Percentiles rank a stretch among this genome's conserved stretches.
Conservation (phyloP, 2,797 vertebrate species). For the Tachyglossus aculeatus region DNA sequence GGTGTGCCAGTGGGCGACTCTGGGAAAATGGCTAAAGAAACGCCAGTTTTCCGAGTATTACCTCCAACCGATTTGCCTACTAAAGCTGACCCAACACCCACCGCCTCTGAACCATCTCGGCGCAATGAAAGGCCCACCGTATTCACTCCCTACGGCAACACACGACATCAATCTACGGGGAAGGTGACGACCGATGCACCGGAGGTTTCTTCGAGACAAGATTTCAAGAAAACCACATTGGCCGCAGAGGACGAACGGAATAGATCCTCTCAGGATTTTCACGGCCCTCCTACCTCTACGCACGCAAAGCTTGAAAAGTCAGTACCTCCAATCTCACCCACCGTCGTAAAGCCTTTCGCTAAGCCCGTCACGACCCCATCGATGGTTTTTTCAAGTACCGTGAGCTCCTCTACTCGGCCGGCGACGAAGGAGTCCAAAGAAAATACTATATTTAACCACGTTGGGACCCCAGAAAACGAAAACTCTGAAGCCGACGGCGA, state of each 20-base stretch:
- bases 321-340: fast-evolving
- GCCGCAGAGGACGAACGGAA: fast-evolving
- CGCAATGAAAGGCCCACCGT: not conserved
- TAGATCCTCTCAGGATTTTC: too few species aligned
- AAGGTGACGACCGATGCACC: fast-evolving
- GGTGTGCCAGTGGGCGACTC: not conserved
- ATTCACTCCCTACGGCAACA: not conserved
- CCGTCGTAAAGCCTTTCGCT: not conserved
- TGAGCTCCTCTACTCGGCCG: constrained; percentile 3
- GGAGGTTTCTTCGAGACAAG: not conserved
- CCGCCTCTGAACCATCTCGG: not conserved
- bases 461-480: constrained; percentile 9
- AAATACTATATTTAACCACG: not conserved
- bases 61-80: not conserved
- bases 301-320: fast-evolving
- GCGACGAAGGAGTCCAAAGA: not conserved
- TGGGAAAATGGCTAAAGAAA: not conserved
- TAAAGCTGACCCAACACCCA: not conserved
- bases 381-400: not conserved
- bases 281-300: fast-evolving
- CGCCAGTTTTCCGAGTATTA: not conserved
- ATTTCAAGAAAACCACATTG: fast-evolving
- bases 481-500: not conserved
- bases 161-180: not conserved
- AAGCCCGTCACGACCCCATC: not conserved